Evolutionary conservation across 2,888 invertebrate genomes (phyloP).

Genomic region (Isotomurus palustris): DNA sequence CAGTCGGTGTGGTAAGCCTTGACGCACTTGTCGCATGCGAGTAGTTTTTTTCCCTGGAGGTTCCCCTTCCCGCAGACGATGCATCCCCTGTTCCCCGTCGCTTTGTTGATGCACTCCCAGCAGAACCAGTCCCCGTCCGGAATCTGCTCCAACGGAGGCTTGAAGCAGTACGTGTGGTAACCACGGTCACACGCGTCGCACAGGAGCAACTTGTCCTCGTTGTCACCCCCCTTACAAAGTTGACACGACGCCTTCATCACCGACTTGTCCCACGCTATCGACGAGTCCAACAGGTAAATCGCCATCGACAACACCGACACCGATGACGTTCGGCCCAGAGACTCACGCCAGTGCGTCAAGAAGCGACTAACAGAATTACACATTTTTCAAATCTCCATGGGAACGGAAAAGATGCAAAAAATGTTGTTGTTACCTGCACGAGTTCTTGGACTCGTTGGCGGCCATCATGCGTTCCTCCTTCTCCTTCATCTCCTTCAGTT

Average conservation of each 20-base stretch:
- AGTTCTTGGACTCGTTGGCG: conserved; percentile 12
- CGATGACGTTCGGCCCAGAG: conserved; percentile 74
- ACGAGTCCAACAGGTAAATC: conserved; percentile 80
- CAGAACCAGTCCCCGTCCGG: conserved; percentile 93
- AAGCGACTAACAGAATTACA: conserved; percentile 11
- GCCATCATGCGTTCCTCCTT: conserved; percentile 8
- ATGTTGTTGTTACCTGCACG: conserved; percentile 41
- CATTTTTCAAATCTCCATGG: neutral
- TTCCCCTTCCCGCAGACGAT: conserved; percentile 80
- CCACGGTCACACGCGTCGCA: conserved; percentile 98
- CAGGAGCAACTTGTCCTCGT: conserved; percentile 87
- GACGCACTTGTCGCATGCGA: conserved; percentile 84
- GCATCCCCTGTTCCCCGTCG: conserved; percentile 67
- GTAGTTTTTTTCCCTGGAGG: conserved; percentile 61
- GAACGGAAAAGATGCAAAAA: conserved; percentile 6
- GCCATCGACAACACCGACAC: conserved; percentile 88
- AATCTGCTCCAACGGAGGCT: conserved; percentile 91
- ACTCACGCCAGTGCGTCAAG: conserved; percentile 73
- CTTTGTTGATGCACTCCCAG: conserved; percentile 51
- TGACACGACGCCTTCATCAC: conserved; percentile 99
- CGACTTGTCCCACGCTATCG: conserved; percentile 98
- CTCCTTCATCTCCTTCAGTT: conserved; percentile 20
- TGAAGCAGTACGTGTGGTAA: conserved; percentile 98
- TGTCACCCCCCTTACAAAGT: conserved; percentile 93
- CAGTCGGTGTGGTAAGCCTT: conserved; percentile 91